Evolutionary conservation across 2,113 vertebrate species (phyloP).

Genomic region (Tragelaphus imberbis): DNA sequence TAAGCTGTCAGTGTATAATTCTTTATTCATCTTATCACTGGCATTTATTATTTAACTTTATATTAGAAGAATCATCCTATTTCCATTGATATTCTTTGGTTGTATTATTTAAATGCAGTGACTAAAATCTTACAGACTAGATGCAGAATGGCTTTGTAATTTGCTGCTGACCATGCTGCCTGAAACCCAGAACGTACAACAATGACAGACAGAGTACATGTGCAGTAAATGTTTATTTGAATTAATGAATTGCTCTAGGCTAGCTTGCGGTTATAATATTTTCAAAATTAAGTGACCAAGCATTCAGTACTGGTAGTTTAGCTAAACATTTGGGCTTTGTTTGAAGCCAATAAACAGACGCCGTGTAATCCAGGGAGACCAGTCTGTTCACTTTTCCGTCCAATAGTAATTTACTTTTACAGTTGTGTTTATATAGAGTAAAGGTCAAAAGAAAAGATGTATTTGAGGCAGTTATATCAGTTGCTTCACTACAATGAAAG

Average conservation of each 20-base stretch:
- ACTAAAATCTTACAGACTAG: background rate
- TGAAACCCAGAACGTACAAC: background rate
- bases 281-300: conserved; percentile 33
- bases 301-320: conserved; percentile 32
- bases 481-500: conserved; percentile 22
- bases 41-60: background rate
- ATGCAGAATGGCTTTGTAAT: background rate
- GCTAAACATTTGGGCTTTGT: conserved; percentile 26
- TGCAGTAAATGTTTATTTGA: conserved; percentile 23
- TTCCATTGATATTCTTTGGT: background rate
- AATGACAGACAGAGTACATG: background rate
- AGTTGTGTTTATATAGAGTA: conserved; percentile 63
- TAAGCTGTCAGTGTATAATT: background rate
- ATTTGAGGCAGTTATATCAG: conserved; percentile 6
- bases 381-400: conserved; percentile 69
- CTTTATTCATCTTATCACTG: background rate
- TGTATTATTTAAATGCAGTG: background rate
- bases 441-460: conserved; percentile 63
- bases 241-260: conserved; percentile 21
- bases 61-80: background rate
- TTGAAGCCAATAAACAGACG: conserved; percentile 45
- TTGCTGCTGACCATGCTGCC: background rate
- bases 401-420: conserved; percentile 59
- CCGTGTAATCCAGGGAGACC: conserved; percentile 57
- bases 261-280: background rate